These are phyloP conservation scores for Pelmatolapia mariae DNA, from an alignment of 2,113 vertebrate genomes.

Conservation along the genomic window DNA sequence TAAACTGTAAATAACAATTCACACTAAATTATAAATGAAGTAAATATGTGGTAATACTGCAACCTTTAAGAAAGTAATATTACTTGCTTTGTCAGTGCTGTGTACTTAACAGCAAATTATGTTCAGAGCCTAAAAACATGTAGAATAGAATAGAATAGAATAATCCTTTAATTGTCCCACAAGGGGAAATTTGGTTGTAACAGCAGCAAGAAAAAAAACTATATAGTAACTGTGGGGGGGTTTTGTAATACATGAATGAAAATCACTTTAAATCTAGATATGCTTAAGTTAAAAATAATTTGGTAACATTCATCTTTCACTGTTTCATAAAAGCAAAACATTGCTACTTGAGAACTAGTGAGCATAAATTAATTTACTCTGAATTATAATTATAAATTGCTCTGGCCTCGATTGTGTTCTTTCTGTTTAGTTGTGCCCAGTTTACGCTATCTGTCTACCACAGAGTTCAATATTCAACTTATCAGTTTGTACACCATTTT, in stretches of 20 bases:
- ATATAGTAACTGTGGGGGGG: neutral
- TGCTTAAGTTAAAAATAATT: neutral
- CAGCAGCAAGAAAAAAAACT: neutral
- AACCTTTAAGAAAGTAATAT: neutral
- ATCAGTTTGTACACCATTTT: neutral
- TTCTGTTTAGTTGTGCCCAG: neutral
- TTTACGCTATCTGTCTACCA: accelerated
- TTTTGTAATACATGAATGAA: neutral
- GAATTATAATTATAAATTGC: neutral
- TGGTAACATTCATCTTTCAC: neutral
- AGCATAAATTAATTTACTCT: neutral
- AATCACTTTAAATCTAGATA: neutral
- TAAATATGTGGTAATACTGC: neutral
- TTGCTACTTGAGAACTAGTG: neutral
- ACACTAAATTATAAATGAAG: neutral
- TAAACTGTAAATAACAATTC: neutral
- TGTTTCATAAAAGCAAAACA: neutral
- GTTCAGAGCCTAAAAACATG: neutral
- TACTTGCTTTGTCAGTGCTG: neutral
- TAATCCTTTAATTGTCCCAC: neutral
- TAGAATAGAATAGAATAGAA: neutral
- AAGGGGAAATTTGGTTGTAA: neutral
- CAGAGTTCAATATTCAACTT: neutral
- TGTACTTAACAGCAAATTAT: neutral
- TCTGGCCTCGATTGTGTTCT: neutral